Evolutionary conservation across 1,140 invertebrate species (phyloP), one percentile per base, ranked within the genome.

Genomic region (Cataglyphis hispanica): DNA sequence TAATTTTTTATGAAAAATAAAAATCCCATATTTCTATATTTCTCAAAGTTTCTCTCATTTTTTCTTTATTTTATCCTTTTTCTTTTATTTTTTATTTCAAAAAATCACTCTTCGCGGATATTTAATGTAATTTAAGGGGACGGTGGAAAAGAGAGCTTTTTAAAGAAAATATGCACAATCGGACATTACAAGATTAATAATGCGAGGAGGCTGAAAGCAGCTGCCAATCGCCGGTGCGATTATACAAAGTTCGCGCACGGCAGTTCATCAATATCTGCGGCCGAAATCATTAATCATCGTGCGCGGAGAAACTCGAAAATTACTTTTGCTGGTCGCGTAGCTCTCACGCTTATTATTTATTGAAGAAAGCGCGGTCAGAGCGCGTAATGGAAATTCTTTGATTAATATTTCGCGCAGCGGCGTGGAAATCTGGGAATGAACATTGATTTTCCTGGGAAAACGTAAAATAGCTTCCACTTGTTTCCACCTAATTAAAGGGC

Each of bases 201-300:
- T 89, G 66, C 58, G 43, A 16, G 56, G 53, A 69, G 64, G 84
- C 67, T 81, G 84, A 88, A 83, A 88, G 87, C 76, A 76, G 76
- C 69, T 88, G 86, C 76, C 88, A 86, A 89, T 88, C 86, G 63
- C 61, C 46, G 27, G 22, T 25, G 70, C 64, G 76, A 85, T 87
- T 88, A 72, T 77, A 85, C 60, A n/a, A 60, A 50, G 67, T 85
- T 64, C 80, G 85, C 40, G 63, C 80, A 19, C 64, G 70, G 27
- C 66, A 76, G 84, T 89, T 88, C 76, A 88, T 89, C 88, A 72
- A 89, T 89, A 89, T 83, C 75, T 72, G 40, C 72, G 84, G 43
- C 61, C 61, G 70, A 53, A 89, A 88, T 89, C 84, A 89, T 89
- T 89, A 89, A 89, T 89, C 87, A 75, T 89, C 50, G 46, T n/a